Conservation (phyloP, 35 echinoderm and acorn worm genomes). For the Heliocidaris tuberculata region DNA sequence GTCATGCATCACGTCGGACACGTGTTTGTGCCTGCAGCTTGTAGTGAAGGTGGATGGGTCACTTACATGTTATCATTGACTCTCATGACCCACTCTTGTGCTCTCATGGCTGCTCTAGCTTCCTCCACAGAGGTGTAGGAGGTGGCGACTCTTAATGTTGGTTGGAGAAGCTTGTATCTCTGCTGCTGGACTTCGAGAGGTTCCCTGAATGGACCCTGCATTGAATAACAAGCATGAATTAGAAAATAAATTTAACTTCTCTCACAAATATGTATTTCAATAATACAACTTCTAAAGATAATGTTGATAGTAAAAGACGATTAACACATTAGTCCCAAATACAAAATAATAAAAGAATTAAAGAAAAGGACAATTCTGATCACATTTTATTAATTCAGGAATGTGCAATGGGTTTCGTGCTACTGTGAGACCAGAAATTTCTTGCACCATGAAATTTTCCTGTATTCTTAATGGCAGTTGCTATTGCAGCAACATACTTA, state of each 20-base stretch:
- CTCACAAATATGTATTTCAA: too few species aligned
- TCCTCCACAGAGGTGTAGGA: constrained; percentile 92
- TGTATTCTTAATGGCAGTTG: too few species aligned
- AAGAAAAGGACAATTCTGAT: neutral
- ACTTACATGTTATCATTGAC: constrained; percentile 99
- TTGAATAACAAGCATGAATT: neutral
- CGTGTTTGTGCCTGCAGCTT: too few species aligned
- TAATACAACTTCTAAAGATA: too few species aligned
- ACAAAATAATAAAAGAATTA: neutral
- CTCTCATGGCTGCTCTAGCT: constrained; percentile 94
- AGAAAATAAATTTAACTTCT: neutral
- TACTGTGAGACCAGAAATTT: too few species aligned
- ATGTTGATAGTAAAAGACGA: too few species aligned
- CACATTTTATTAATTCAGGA: neutral
- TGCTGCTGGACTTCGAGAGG: constrained; percentile 85
- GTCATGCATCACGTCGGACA: too few species aligned
- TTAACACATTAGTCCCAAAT: too few species aligned
- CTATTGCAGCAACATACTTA: too few species aligned
- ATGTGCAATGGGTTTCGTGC: too few species aligned
- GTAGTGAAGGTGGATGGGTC: too few species aligned
- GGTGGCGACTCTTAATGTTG: constrained; percentile 91
- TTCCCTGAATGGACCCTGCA: constrained; percentile 87
- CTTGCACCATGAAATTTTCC: too few species aligned
- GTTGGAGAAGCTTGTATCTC: constrained; percentile 88
- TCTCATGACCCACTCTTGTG: constrained; percentile 98